phyloP scores from a whole-genome alignment of 2,888 invertebrate genomes.

The Enchytraeus crypticus region DNA sequence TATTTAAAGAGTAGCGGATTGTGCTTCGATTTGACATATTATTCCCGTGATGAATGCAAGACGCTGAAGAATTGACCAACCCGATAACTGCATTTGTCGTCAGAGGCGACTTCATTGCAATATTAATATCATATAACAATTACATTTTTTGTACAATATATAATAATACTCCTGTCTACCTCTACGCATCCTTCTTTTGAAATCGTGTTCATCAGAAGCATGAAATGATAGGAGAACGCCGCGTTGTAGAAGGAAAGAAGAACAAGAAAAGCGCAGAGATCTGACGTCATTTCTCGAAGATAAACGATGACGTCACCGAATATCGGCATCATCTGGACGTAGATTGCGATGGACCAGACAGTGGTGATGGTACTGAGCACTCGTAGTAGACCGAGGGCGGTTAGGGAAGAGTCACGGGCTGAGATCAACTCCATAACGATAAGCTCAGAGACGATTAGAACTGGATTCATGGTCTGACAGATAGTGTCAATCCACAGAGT shows the following conservation, averaged over 20 bases:
- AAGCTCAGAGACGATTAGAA: neutral
- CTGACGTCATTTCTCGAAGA: constrained; percentile 5
- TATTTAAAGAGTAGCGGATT: too few relatives aligned
- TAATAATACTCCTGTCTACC: too few relatives aligned
- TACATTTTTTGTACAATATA: too few relatives aligned
- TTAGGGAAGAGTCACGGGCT: neutral
- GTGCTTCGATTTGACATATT: too few relatives aligned
- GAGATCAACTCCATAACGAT: neutral
- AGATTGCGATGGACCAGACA: neutral
- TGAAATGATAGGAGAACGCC: constrained; percentile 4
- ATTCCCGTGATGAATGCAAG: too few relatives aligned
- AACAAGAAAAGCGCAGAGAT: neutral
- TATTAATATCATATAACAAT: too few relatives aligned
- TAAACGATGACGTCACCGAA: neutral
- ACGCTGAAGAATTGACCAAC: too few relatives aligned
- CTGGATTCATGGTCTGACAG: neutral
- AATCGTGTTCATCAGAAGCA: neutral
- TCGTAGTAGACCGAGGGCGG: neutral
- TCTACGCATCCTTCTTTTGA: constrained; percentile 3
- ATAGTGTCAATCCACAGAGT: neutral
- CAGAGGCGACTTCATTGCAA: too few relatives aligned
- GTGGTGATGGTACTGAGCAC: neutral
- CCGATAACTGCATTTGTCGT: too few relatives aligned
- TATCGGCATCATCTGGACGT: constrained; percentile 1
- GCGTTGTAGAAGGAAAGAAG: constrained; percentile 2